Base-by-base conservation (phyloP, 2,888 invertebrate species). In the Smittia sp. region DNA sequence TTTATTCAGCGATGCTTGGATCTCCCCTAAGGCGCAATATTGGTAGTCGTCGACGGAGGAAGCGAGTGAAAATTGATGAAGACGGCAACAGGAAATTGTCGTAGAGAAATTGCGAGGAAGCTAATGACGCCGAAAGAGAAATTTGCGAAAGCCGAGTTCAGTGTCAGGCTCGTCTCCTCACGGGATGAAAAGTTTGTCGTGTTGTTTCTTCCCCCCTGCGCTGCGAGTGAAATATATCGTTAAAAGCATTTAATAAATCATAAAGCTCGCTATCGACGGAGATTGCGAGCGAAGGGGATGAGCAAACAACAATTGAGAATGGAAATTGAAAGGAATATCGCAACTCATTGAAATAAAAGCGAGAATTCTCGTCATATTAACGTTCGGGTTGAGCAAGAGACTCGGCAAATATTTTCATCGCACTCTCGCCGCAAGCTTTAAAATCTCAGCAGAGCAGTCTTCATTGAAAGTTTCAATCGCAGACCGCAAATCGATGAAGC, bases 31-130 rank as follows among this genome's bases (percentile, higher is more conserved):
- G 46, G 46, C 46, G 11, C n/a, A n/a, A 46, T n/a, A 46, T 46
- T 46, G 46, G n/a, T 9, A 46, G 46, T 46, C n/a, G 46, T 2
- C 2, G 11, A n/a, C 6, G n/a, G 15, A 58, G 18, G 58, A 58
- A 22, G 58, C 22, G 58, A 13, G 58, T n/a, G n/a, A 22, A 18
- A 58, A 58, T 58, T 58, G 58, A 58, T 58, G 58, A 58, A 58
- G 58, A 58, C 22, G 58, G 58, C 58, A 58, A 58, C 58, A 58
- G 58, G 58, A 58, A 58, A 58, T 58, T 58, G 58, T 58, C 58
- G 32, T 32, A 58, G 58, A 63, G 63, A 63, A 46, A 63, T 27
- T 63, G 27, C 22, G 63, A 63, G 58, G 58, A 58, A 63, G 63
- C 63, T 63, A 63, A 63, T 63, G 63, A 63, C 20, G 63, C 63